A percentile compares a stretch with the other conserved stretches of the same genome.
Evolutionary conservation across 2,113 vertebrate genomes (phyloP).

Genomic region (Ciconia stormi): DNA sequence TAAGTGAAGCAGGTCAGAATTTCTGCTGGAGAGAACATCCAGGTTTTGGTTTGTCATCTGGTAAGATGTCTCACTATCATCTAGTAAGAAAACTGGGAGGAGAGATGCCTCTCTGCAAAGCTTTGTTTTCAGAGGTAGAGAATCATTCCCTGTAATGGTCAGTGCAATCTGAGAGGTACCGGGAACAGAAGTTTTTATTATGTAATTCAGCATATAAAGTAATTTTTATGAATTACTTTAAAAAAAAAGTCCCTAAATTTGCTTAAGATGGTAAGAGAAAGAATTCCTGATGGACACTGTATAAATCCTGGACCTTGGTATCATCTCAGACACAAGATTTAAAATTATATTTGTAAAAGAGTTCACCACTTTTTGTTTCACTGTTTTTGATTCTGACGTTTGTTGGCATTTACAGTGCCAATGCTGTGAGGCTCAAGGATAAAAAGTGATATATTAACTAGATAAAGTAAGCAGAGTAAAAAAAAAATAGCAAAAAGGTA

Average conservation of each 20-base stretch:
- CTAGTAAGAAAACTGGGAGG: background rate
- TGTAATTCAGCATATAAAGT: too few species aligned
- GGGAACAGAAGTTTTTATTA: background rate
- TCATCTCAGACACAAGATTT: background rate
- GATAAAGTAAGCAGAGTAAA: background rate
- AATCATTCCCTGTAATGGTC: background rate
- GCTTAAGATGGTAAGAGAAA: background rate
- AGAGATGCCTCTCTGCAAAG: background rate
- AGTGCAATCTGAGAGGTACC: background rate
- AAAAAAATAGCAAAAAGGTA: background rate
- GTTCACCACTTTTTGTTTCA: background rate
- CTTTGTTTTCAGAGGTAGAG: background rate
- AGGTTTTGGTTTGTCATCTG: background rate
- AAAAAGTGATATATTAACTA: background rate
- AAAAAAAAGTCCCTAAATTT: background rate
- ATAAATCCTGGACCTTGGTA: background rate
- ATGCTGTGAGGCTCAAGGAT: background rate
- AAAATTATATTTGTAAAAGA: background rate
- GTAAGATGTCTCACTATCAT: too few species aligned
- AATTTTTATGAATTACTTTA: background rate
- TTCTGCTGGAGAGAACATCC: background rate
- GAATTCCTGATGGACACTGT: background rate
- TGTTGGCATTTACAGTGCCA: background rate
- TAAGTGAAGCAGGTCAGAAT: background rate
- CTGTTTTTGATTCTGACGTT: background rate